Evolutionary conservation across 2,113 vertebrate species (phyloP), one percentile per base, ranked within the genome.

Genomic region (Cichladusa arquata): DNA sequence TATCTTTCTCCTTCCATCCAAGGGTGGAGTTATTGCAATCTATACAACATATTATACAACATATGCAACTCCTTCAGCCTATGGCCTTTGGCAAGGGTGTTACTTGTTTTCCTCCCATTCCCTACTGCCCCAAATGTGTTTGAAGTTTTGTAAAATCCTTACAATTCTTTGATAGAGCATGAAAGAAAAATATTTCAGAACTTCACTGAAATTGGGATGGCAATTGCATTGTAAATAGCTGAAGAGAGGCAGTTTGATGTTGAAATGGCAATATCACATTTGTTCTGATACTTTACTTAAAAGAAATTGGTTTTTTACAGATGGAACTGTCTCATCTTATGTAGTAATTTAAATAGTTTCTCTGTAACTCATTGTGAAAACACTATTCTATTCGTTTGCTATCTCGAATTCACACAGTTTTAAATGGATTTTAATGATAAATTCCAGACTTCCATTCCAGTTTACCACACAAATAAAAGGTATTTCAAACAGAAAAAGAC

Each of bases 181-280:
- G 76, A 88, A 96, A 92, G 67, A 60, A 81, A 88, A 92, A 73
- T 84, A 86, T 78, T 93, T 74, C 90, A 93, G 64, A 96, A 84
- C 36, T 90, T 90, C 64, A 81, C 56, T 88, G 79, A 91, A 93
- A 95, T 53, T 92, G 79, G 64, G 14, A 92, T 92, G 71, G 64
- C 79, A 88, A 90, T 94, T 95, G 88, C 90, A 86, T 36, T 83
- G 90, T 93, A 96, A 96, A 96, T 90, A 93, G 74, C 64, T 74
- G 76, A 50, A 86, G 36, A 88, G 85, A 95, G 25, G 85, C 56
- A 93, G 56, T 94, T 93, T 83, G 76, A 71, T 97, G 71, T 54
- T 93, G 71, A 93, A 95, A 96, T 86, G 50, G 71, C 31, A 83
- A 33, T 86, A 95, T 90, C 82, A 86, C 62, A 80, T 95, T 95